Base-by-base conservation (phyloP, 2,797 vertebrate genomes). In the Labeo calbasu region DNA sequence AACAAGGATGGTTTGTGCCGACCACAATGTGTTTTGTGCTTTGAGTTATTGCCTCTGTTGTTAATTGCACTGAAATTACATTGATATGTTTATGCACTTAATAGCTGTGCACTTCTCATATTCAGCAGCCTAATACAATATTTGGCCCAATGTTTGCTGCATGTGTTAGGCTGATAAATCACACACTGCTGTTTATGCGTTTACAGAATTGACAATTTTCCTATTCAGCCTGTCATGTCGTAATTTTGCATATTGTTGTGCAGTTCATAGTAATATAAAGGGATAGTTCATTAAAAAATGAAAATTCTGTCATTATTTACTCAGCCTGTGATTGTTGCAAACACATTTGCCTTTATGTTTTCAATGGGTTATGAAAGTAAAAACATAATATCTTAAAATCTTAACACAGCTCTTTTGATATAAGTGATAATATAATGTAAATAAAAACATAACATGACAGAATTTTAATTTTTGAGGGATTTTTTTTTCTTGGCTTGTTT, bases 81-180 rank as follows among this genome's bases (percentile, higher is more conserved):
- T 55, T n/a, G 23, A 68, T 51, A 28, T 59, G 68, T 81, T 81
- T 32, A 61, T 50, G 80, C 21, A 7, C 15, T 65, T 63, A 78
- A 78, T 78, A 43, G 59, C 50, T 53, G 21, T 61, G 25, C 80
- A 50, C 59, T 75, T 25, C 21, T 72, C 55, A 13, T 48, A 72
- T 59, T 59, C 40, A 48, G 53, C 68, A 61, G 53, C 8, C 28
- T 80, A 51, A 40, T 36, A 23, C 5, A 23, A 66, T 59, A 70
- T 69, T 80, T 57, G 66, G 32, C 79, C 19, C 51, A 70, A 5
- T 48, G 66, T 81, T 71, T 71, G 53, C 68, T 71, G 14, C 32
- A 57, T 57, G 32, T 70, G 66, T 81, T 70, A 40, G 51, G 72
- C 72, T 55, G 57, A 46, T 72, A 63, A 50, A 73, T 82, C 57